Conservation (phyloP, 2,888 invertebrate genomes). For the Acrocyrtus sp. region DNA sequence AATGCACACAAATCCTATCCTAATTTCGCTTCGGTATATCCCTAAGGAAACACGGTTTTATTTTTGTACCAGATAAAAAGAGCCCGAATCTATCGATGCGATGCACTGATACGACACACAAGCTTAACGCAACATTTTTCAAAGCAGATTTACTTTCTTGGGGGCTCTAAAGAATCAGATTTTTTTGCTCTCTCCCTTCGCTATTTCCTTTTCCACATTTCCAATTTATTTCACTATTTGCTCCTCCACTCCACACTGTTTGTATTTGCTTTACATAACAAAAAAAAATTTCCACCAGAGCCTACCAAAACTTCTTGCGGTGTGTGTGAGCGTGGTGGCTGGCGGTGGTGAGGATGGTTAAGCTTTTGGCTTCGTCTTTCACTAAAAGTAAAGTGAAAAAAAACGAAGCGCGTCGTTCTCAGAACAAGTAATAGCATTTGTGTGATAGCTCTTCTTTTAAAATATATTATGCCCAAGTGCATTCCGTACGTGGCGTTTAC, state of each 20-base stretch:
- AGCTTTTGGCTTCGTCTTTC: neutral
- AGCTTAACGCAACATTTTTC: neutral
- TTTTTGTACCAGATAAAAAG: conserved; percentile 3
- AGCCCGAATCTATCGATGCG: neutral
- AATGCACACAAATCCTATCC: too few species aligned
- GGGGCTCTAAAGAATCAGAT: neutral
- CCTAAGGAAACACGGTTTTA: conserved; percentile 21
- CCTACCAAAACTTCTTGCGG: too few species aligned
- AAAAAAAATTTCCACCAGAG: too few species aligned
- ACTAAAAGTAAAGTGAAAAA: too few species aligned
- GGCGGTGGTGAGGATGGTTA: neutral
- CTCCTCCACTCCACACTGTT: too few species aligned
- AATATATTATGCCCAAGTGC: neutral
- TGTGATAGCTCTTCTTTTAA: too few species aligned
- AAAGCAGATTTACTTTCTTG: neutral
- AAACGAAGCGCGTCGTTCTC: too few species aligned
- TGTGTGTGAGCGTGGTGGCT: too few species aligned
- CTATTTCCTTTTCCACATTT: neutral
- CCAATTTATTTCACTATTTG: neutral
- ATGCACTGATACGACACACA: too few species aligned
- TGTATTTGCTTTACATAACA: neutral
- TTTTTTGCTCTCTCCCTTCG: neutral
- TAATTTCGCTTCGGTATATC: conserved; percentile 17
- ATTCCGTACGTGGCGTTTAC: neutral
- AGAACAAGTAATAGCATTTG: too few species aligned